Percentiles rank a stretch among this genome's conserved stretches.
phyloP scores from a whole-genome alignment of 1,140 invertebrate genomes.

The Brachionus calyciflorus region DNA sequence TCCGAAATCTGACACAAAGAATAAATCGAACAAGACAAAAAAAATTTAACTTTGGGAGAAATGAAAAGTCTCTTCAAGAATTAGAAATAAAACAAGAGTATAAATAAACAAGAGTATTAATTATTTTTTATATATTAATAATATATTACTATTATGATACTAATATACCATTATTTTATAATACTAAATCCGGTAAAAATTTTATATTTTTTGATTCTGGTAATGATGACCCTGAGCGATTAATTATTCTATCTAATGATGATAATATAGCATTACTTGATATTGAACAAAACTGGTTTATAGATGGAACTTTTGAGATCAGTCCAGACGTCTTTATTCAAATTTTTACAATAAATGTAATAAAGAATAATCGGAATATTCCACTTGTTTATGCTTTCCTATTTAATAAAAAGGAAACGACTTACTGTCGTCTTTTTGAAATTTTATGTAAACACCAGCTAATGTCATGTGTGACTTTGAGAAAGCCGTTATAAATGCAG shows the following conservation, averaged over 20 bases:
- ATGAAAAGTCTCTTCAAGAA: slow-evolving; percentile 11
- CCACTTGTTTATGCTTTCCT: neutral
- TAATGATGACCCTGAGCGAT: slow-evolving; percentile 9
- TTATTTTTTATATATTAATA: too few relatives aligned
- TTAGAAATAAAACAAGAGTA: neutral
- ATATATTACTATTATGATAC: too few relatives aligned
- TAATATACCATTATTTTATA: too few relatives aligned
- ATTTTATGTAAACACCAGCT: slow-evolving; percentile 2
- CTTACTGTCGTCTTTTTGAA: neutral
- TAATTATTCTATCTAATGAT: slow-evolving; percentile 7
- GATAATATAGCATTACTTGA: slow-evolving; percentile 6
- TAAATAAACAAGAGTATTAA: too few relatives aligned
- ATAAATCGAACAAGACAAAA: slow-evolving; percentile 11
- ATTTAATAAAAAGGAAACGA: slow-evolving; percentile 3
- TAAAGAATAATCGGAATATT: slow-evolving; percentile 20
- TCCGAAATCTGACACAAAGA: slow-evolving; percentile 12
- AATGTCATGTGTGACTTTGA: slow-evolving; percentile 23
- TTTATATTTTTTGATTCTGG: slow-evolving; percentile 20
- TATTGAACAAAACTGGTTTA: neutral
- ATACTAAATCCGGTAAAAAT: slow-evolving; percentile 1
- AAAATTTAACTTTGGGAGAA: neutral
- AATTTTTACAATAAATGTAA: slow-evolving; percentile 7
- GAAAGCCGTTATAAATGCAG: slow-evolving; percentile 5
- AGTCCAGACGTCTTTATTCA: slow-evolving; percentile 1
- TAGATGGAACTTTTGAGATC: slow-evolving; percentile 24